These are phyloP conservation scores for Agonopterix arenella DNA, from an alignment of 2,888 invertebrate species.

Conservation along the genomic window DNA sequence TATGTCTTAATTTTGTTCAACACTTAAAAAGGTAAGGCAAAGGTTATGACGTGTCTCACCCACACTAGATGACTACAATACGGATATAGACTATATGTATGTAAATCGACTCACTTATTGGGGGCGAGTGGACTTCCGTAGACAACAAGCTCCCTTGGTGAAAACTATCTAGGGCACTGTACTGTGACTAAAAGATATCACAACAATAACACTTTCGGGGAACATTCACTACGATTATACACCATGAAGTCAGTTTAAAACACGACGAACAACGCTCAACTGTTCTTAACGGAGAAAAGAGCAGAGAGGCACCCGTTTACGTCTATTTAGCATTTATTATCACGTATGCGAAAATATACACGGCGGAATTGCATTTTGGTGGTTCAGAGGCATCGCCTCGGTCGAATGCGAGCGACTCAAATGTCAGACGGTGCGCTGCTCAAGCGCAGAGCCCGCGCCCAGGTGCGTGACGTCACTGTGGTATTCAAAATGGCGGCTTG, in stretches of 20 bases:
- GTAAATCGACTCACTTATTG: slow-evolving; percentile 65
- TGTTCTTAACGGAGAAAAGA: slow-evolving; percentile 63
- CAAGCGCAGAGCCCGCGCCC: slow-evolving; percentile 66
- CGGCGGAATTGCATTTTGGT: slow-evolving; percentile 65
- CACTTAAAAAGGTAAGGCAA: slow-evolving; percentile 39
- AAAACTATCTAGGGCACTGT: slow-evolving; percentile 61
- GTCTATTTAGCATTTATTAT: slow-evolving; percentile 41
- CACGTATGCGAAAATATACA: slow-evolving; percentile 53
- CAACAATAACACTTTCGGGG: slow-evolving; percentile 61
- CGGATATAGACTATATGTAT: slow-evolving; percentile 56
- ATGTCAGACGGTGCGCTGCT: slow-evolving; percentile 56
- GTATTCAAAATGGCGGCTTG: slow-evolving; percentile 74
- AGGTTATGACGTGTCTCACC: slow-evolving; percentile 69
- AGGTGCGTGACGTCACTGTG: slow-evolving; percentile 66
- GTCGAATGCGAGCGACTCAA: slow-evolving; percentile 60
- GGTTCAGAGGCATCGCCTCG: slow-evolving; percentile 61
- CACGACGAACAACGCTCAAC: slow-evolving; percentile 42
- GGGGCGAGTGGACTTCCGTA: slow-evolving; percentile 53
- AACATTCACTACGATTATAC: slow-evolving; percentile 43
- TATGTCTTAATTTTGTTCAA: neutral
- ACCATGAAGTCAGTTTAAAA: slow-evolving; percentile 30
- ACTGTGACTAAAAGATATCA: slow-evolving; percentile 62
- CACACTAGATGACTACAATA: slow-evolving; percentile 42
- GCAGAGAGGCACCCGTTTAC: slow-evolving; percentile 58
- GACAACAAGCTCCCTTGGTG: slow-evolving; percentile 50